A percentile compares a stretch with the other conserved stretches of the same genome.
phyloP scores from a whole-genome alignment of 1,140 invertebrate genomes.

The Drosophila erecta region DNA sequence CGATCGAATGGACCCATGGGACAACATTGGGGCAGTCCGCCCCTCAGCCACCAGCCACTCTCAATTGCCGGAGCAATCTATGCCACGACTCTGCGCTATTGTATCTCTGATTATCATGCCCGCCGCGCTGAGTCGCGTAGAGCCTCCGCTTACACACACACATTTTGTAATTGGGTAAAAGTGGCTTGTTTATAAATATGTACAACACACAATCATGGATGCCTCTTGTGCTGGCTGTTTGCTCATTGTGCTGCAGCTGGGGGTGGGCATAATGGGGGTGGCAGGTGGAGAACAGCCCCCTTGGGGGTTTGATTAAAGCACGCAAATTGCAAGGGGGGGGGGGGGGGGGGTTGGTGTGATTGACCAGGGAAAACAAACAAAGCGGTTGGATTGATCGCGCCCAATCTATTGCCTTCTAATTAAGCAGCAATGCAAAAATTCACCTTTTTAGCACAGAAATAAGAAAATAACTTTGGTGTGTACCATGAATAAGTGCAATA shows the following conservation, averaged over 20 bases:
- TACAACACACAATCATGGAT: slow-evolving; percentile 33
- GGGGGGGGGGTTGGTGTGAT: not conserved
- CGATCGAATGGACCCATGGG: slow-evolving; percentile 48
- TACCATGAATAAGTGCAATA: no score
- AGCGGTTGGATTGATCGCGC: not conserved
- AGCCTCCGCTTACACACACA: slow-evolving; percentile 34
- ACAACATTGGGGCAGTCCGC: slow-evolving; percentile 39
- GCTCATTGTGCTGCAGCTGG: slow-evolving; percentile 2
- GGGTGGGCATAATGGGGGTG: not conserved
- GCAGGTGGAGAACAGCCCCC: not conserved
- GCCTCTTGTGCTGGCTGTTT: slow-evolving; percentile 29
- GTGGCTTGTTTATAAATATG: slow-evolving; percentile 63
- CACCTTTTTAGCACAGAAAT: no score
- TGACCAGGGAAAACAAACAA: slow-evolving; percentile 2
- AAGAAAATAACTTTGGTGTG: no score
- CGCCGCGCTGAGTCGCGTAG: not conserved
- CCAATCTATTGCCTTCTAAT: slow-evolving; percentile 1
- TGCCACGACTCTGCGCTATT: slow-evolving; percentile 39
- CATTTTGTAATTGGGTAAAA: slow-evolving; percentile 65
- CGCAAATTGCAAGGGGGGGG: not conserved
- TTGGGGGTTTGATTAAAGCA: not conserved
- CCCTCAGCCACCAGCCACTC: not conserved
- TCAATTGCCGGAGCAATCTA: slow-evolving; percentile 73
- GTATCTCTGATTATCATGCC: slow-evolving; percentile 42
- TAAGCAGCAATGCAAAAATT: not conserved